Conservation (phyloP, 2,113 vertebrate genomes). For the Dipodomys spectabilis region DNA sequence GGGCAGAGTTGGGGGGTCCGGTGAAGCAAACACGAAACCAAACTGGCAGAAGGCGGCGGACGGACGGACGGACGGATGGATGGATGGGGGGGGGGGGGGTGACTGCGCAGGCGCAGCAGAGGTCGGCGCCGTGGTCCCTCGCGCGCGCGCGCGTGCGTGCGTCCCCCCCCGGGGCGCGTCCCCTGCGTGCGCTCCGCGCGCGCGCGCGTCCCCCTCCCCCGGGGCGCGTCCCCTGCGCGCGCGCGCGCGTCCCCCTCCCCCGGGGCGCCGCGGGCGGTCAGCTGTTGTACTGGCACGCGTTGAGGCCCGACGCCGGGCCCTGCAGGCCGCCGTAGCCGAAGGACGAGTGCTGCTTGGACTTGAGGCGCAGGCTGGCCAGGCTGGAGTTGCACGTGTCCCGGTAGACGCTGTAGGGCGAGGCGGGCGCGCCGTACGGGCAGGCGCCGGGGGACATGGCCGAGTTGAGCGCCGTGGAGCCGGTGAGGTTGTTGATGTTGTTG, state of each 20-base stretch:
- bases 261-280: conserved; percentile 87
- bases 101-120: conserved; percentile 79
- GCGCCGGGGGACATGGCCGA: conserved; percentile 96
- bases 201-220: too few relatives aligned
- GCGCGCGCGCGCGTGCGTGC: neutral
- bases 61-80: neutral
- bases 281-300: conserved; percentile 99
- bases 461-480: conserved; percentile 93
- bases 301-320: conserved; percentile 94
- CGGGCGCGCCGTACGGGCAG: conserved; percentile 96
- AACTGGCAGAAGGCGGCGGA: conserved; percentile 44
- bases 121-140: conserved; percentile 72
- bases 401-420: conserved; percentile 97
- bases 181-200: neutral
- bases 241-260: conserved; percentile 14
- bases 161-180: neutral
- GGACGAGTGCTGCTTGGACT: conserved; percentile 98
- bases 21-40: conserved; percentile 76
- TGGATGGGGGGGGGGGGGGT: neutral
- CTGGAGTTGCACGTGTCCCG: conserved; percentile 99
- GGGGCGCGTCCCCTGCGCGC: too few relatives aligned
- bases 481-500: conserved; percentile 98
- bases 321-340: conserved; percentile 97
- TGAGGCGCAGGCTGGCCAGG: conserved; percentile 97
- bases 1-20: conserved; percentile 68